Evolutionary conservation across 64 coral and sea anemone species (phyloP).

Genomic region (Montipora cactus): DNA sequence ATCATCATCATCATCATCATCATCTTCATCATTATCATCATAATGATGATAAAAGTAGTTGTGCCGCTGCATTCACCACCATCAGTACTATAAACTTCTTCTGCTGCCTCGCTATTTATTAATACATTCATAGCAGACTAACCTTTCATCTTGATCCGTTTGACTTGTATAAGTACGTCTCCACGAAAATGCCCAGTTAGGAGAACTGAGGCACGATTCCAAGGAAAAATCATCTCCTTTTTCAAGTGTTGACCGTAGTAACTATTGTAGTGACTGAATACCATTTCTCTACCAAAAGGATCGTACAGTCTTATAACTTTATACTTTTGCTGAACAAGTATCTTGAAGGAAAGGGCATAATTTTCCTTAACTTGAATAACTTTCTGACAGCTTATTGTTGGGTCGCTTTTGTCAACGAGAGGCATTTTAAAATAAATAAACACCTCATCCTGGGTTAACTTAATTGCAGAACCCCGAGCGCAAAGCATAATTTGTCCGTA

Average conservation of each 20-base stretch:
- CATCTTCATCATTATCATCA: too few relatives aligned
- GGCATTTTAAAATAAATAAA: not conserved
- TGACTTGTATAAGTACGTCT: not conserved
- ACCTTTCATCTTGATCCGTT: not conserved
- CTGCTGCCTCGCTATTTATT: too few relatives aligned
- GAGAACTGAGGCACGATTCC: not conserved
- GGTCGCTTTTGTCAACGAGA: not conserved
- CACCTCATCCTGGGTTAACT: not conserved
- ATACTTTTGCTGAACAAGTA: not conserved
- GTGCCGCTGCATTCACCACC: not conserved
- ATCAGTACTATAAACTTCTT: not conserved
- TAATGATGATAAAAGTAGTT: not conserved
- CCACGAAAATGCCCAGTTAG: not conserved
- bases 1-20: too few relatives aligned
- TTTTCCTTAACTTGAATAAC: not conserved
- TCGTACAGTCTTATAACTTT: not conserved
- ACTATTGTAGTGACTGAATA: not conserved
- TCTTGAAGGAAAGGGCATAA: not conserved
- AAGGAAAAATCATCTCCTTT: not conserved
- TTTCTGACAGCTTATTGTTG: not conserved
- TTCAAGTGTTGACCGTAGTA: not conserved
- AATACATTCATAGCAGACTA: not conserved
- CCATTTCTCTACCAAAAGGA: not conserved
- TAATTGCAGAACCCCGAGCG: not conserved
- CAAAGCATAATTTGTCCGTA: slow-evolving; percentile 12